Evolutionary conservation across 2,888 invertebrate species (phyloP).

Genomic region (Stegana nigrithorax): DNA sequence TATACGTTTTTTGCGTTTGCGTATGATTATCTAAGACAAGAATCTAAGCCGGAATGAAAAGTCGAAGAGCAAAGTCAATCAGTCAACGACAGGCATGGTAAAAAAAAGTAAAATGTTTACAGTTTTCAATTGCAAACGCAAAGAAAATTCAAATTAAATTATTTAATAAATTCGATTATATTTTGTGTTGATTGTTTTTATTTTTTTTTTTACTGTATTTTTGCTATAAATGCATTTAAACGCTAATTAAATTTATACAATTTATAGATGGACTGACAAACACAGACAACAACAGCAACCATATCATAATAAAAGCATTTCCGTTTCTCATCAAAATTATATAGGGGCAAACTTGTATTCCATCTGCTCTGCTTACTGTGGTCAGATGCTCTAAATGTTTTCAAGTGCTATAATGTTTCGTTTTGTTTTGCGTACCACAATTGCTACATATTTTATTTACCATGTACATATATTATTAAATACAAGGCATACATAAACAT

Average conservation of each 20-base stretch:
- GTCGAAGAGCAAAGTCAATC: neutral
- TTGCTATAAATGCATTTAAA: slow-evolving; percentile 23
- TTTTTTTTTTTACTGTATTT: neutral
- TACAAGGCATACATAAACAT: too few species aligned
- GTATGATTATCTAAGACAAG: slow-evolving; percentile 20
- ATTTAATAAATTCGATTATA: neutral
- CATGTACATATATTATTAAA: too few species aligned
- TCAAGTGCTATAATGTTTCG: too few species aligned
- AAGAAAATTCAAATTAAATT: slow-evolving; percentile 3
- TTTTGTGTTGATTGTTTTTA: neutral
- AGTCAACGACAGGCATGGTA: neutral
- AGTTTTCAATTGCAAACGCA: neutral
- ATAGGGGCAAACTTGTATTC: too few species aligned
- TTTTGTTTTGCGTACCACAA: too few species aligned
- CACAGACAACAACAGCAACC: slow-evolving; percentile 17
- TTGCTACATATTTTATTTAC: too few species aligned
- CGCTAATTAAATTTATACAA: slow-evolving; percentile 31
- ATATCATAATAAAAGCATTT: slow-evolving; percentile 49
- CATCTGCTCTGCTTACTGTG: too few species aligned
- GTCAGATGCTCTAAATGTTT: too few species aligned
- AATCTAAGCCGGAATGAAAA: neutral
- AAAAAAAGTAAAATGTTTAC: neutral
- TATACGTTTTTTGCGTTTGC: slow-evolving; percentile 21
- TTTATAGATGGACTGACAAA: slow-evolving; percentile 35
- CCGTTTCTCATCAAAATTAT: slow-evolving; percentile 40